phyloP scores from a whole-genome alignment of 2,888 invertebrate genomes.

The Yponomeuta cagnagella region DNA sequence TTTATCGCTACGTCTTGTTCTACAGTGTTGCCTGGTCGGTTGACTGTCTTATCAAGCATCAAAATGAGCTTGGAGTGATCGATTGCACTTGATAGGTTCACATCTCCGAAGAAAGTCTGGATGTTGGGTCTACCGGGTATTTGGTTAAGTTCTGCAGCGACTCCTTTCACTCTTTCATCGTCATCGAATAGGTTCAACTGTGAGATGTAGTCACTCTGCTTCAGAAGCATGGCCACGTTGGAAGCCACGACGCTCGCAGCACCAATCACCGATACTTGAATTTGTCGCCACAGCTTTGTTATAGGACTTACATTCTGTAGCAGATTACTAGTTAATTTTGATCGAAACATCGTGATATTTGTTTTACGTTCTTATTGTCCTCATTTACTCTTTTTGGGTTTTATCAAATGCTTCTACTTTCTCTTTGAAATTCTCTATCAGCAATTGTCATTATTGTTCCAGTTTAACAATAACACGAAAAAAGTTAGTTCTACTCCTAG shows the following conservation, averaged over 20 bases:
- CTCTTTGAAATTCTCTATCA: neutral
- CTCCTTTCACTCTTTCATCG: slow-evolving; percentile 36
- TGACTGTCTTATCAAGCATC: slow-evolving; percentile 38
- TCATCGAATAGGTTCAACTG: slow-evolving; percentile 45
- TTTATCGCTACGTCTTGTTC: slow-evolving; percentile 46
- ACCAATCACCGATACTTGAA: slow-evolving; percentile 51
- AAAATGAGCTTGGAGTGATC: slow-evolving; percentile 39
- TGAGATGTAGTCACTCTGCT: slow-evolving; percentile 40
- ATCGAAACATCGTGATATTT: neutral
- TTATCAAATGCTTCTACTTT: neutral
- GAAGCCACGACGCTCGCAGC: slow-evolving; percentile 45
- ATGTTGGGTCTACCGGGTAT: slow-evolving; percentile 42
- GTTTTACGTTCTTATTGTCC: neutral
- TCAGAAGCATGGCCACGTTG: slow-evolving; percentile 44
- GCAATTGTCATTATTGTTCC: no score
- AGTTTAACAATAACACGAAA: no score
- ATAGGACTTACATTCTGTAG: neutral
- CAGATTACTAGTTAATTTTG: neutral
- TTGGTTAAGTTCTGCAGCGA: slow-evolving; percentile 38
- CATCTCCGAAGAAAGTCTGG: slow-evolving; percentile 30
- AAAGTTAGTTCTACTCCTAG: no score
- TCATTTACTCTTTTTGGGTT: neutral
- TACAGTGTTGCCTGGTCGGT: slow-evolving; percentile 33
- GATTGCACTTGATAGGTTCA: slow-evolving; percentile 33
- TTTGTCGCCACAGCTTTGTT: neutral